phyloP scores from a whole-genome alignment of 2,113 vertebrate genomes.

The Sciurus niger region DNA sequence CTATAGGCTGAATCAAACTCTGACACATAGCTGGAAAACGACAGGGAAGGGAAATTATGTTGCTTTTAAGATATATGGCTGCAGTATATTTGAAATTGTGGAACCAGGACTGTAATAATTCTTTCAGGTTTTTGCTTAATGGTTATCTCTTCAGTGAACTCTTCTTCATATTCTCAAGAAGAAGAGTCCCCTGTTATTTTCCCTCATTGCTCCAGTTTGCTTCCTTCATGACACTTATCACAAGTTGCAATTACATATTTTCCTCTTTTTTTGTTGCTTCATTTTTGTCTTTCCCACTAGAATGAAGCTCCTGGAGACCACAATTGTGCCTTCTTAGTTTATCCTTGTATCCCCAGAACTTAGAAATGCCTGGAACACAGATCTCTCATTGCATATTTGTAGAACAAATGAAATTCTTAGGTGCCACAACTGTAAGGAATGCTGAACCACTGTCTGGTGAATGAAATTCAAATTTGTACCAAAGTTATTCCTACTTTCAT shows the following conservation, averaged over 20 bases:
- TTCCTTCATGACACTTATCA: constrained; percentile 9
- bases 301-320: background rate
- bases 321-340: background rate
- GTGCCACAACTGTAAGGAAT: background rate
- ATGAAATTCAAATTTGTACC: background rate
- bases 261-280: background rate
- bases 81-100: background rate
- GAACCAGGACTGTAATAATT: constrained; percentile 14
- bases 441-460: background rate
- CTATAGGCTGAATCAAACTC: constrained; percentile 45
- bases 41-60: constrained; percentile 51
- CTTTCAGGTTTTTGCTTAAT: constrained; percentile 33
- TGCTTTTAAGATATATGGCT: constrained; percentile 58
- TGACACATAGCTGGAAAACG: background rate
- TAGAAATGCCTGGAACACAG: background rate
- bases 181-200: background rate
- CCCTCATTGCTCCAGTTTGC: background rate
- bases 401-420: constrained; percentile 41
- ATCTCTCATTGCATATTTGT: constrained; percentile 29
- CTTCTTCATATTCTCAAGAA: background rate
- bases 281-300: background rate
- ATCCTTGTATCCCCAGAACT: background rate
- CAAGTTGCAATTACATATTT: background rate
- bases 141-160: background rate
- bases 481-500: constrained; percentile 25